Conservation (phyloP, 2,888 invertebrate species). For the Caenorhabditis parvicauda region DNA sequence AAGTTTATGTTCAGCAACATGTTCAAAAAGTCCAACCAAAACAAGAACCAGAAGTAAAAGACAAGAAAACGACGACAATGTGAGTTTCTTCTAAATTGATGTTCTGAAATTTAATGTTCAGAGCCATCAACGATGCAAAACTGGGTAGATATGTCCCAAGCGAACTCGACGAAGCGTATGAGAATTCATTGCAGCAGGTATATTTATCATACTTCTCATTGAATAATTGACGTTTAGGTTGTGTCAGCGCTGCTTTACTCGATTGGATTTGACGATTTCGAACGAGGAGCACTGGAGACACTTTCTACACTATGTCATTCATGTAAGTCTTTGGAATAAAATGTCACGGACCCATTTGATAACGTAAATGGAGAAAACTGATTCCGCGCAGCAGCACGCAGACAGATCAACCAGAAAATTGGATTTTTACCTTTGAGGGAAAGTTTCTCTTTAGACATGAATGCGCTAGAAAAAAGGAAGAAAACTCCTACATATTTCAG, state of each 20-base stretch:
- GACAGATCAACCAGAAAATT: neutral
- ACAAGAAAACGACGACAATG: no score
- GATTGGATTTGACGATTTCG: slow-evolving; percentile 20
- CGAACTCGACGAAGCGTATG: slow-evolving; percentile 24
- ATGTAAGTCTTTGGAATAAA: slow-evolving; percentile 5
- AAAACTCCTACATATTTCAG: slow-evolving; percentile 30
- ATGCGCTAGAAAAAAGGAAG: neutral
- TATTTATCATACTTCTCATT: neutral
- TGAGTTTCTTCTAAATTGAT: no score
- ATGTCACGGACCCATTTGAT: no score
- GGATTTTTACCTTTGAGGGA: neutral
- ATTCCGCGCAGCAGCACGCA: no score
- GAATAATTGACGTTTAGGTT: neutral
- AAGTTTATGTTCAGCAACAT: no score
- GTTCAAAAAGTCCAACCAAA: no score
- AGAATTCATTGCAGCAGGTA: slow-evolving; percentile 21
- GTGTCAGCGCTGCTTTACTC: slow-evolving; percentile 16
- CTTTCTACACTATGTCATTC: slow-evolving; percentile 20
- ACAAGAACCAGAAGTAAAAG: no score
- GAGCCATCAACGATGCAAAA: no score
- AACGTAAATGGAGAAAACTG: no score
- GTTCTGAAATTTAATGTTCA: no score
- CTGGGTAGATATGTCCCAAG: slow-evolving; percentile 24
- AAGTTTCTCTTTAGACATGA: no score
- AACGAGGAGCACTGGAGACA: slow-evolving; percentile 23